These are phyloP conservation scores for Myopa testacea DNA, from an alignment of 2,888 invertebrate genomes.

Conservation along the genomic window DNA sequence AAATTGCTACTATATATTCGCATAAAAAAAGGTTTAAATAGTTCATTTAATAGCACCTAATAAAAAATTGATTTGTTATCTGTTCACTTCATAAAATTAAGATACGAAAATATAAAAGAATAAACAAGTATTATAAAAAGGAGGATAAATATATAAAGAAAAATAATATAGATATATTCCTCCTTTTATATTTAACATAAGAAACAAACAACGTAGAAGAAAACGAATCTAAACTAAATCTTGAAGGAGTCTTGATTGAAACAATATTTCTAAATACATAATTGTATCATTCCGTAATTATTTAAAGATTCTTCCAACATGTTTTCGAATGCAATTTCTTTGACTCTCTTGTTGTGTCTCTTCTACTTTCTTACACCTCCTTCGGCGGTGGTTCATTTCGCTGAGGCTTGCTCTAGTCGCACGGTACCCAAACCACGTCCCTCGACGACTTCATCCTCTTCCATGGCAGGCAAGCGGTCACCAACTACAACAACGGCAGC, in stretches of 20 bases:
- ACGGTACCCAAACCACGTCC: slow-evolving; percentile 83
- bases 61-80: too few relatives aligned
- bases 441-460: slow-evolving; percentile 59
- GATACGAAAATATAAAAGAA: too few relatives aligned
- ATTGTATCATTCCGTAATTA: neutral
- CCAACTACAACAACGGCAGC: slow-evolving; percentile 43
- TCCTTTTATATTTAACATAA: too few relatives aligned
- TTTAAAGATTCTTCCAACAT: neutral
- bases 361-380: slow-evolving; percentile 12
- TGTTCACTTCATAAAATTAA: too few relatives aligned
- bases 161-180: too few relatives aligned
- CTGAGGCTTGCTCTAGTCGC: slow-evolving; percentile 65
- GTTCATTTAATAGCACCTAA: too few relatives aligned
- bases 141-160: too few relatives aligned
- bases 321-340: neutral
- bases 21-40: too few relatives aligned
- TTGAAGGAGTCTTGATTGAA: neutral
- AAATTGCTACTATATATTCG: too few relatives aligned
- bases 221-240: neutral
- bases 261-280: neutral
- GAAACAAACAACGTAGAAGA: neutral
- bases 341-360: slow-evolving; percentile 8
- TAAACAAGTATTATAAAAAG: too few relatives aligned
- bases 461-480: slow-evolving; percentile 16
- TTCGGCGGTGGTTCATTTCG: slow-evolving; percentile 46